Conservation (phyloP, 1,140 invertebrate species). For the Eriocheir sinensis region DNA sequence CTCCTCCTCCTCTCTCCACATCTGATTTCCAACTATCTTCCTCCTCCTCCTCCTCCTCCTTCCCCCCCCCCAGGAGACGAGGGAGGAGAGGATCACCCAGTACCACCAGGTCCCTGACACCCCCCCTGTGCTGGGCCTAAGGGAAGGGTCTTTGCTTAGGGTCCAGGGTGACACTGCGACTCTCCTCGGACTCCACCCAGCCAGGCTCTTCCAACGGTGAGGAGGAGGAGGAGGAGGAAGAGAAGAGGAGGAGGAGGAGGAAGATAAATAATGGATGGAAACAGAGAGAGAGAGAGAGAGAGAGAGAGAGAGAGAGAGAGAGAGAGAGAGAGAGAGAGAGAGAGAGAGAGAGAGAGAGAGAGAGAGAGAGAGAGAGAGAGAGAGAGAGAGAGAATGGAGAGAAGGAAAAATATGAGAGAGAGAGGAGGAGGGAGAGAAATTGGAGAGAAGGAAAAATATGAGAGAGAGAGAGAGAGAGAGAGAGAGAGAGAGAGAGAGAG, state of each 20-base stretch:
- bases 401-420: not conserved
- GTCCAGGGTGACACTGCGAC: slow-evolving; percentile 85
- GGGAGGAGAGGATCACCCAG: slow-evolving; percentile 86
- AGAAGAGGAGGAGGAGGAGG: not conserved
- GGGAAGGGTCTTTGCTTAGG: slow-evolving; percentile 87
- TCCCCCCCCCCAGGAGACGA: slow-evolving; percentile 83
- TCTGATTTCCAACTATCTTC: no score
- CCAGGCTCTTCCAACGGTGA: slow-evolving; percentile 85
- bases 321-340: not conserved
- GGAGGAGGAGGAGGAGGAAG: not conserved
- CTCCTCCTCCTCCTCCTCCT: not conserved
- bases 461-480: no score
- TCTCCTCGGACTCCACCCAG: slow-evolving; percentile 85
- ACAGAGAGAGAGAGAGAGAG: not conserved
- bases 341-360: no score
- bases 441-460: not conserved
- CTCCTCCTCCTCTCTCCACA: no score
- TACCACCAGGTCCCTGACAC: slow-evolving; percentile 85
- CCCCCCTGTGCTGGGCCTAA: slow-evolving; percentile 86
- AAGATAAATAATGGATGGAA: not conserved
- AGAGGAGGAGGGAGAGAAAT: not conserved
- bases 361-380: not conserved
- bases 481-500: no score
- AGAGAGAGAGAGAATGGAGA: no score
- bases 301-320: not conserved